Evolutionary conservation across 2,888 invertebrate genomes (phyloP).

Genomic region (Ctenicera cuprea): DNA sequence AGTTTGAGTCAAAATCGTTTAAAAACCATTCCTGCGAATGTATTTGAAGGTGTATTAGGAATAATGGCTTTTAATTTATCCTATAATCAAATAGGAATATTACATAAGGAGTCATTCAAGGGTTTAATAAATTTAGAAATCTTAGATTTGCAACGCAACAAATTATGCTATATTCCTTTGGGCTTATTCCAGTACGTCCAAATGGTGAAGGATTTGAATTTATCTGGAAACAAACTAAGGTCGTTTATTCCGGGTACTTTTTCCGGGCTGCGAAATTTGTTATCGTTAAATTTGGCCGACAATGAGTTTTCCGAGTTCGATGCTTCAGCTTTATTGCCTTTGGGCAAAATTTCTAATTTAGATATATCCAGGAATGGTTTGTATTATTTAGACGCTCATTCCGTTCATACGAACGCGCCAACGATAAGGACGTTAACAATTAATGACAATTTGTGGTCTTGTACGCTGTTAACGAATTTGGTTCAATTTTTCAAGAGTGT

Average conservation of each 20-base stretch:
- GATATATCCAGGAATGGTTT: constrained; percentile 67
- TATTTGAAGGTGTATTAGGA: constrained; percentile 63
- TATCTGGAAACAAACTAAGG: constrained; percentile 65
- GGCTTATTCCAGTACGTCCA: constrained; percentile 64
- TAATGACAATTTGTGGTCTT: constrained; percentile 67
- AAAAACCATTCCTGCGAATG: constrained; percentile 59
- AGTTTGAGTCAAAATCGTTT: constrained; percentile 64
- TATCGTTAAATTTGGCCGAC: constrained; percentile 63
- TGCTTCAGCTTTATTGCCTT: constrained; percentile 62
- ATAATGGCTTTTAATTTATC: constrained; percentile 65
- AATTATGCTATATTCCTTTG: constrained; percentile 65
- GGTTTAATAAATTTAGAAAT: constrained; percentile 63
- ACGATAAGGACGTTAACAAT: constrained; percentile 63
- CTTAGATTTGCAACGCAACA: constrained; percentile 65
- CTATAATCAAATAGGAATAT: constrained; percentile 63
- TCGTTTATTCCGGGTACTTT: constrained; percentile 64
- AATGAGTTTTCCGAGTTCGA: constrained; percentile 65
- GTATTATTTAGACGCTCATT: constrained; percentile 64
- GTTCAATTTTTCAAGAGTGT: constrained; percentile 64
- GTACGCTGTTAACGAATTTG: constrained; percentile 62
- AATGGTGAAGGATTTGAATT: constrained; percentile 62
- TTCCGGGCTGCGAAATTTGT: constrained; percentile 64
- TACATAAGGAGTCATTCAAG: constrained; percentile 63
- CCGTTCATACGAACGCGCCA: constrained; percentile 62
- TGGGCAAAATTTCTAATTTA: constrained; percentile 61